Evolutionary conservation across 2,888 invertebrate species (phyloP).

Genomic region (Selenia dentaria): DNA sequence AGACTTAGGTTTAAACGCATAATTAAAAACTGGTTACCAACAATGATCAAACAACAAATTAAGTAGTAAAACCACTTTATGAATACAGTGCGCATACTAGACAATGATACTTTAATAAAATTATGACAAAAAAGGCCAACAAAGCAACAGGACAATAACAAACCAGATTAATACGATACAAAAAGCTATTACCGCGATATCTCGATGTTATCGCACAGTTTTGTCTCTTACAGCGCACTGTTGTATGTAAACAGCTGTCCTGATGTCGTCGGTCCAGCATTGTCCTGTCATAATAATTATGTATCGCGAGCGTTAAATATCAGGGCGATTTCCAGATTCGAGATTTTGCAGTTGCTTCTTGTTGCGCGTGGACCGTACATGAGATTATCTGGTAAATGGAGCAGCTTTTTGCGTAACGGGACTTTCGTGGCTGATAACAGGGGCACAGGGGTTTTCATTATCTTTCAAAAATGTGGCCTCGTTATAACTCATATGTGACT

Average conservation of each 20-base stretch:
- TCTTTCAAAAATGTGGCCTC: constrained; percentile 5
- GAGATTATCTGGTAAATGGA: constrained; percentile 26
- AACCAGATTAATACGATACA: constrained; percentile 58
- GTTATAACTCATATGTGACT: background rate
- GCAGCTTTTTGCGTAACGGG: constrained; percentile 23
- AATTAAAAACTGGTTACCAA: too few relatives aligned
- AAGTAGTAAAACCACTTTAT: too few relatives aligned
- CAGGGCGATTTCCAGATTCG: constrained; percentile 33
- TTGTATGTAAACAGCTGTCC: constrained; percentile 53
- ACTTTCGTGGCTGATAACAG: constrained; percentile 2
- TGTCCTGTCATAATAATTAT: constrained; percentile 80
- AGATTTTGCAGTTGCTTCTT: constrained; percentile 51
- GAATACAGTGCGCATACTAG: too few relatives aligned
- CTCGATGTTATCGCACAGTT: constrained; percentile 54
- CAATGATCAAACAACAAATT: too few relatives aligned
- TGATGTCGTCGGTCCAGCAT: constrained; percentile 50
- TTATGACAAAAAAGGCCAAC: constrained; percentile 7
- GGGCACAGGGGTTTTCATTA: constrained; percentile 6
- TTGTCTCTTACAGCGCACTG: constrained; percentile 26
- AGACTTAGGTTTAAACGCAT: too few relatives aligned
- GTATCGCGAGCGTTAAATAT: constrained; percentile 69
- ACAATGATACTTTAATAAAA: constrained; percentile 1
- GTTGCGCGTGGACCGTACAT: constrained; percentile 34
- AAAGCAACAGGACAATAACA: constrained; percentile 52
- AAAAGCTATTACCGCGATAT: constrained; percentile 41